phyloP scores from a whole-genome alignment of 2,113 vertebrate species.

The Grallaria varia region DNA sequence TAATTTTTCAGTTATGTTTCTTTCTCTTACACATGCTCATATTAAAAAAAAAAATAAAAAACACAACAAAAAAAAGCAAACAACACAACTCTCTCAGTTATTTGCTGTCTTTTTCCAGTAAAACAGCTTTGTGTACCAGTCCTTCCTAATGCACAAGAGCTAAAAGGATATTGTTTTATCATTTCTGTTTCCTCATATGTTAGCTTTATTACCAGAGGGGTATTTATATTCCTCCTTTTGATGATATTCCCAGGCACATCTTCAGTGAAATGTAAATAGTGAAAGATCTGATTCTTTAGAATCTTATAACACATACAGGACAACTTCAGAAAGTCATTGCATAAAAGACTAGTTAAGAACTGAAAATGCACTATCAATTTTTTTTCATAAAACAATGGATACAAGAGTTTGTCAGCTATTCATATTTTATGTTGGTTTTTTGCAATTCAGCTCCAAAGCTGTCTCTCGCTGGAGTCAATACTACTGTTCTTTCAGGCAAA shows the following conservation, averaged over 20 bases:
- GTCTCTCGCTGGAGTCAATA: constrained; percentile 15
- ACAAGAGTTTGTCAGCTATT: not conserved
- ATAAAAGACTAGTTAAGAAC: not conserved
- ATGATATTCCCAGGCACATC: not conserved
- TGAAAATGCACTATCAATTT: not conserved
- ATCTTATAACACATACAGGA: not conserved
- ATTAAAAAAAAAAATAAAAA: not conserved
- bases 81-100: not conserved
- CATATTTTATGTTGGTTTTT: not conserved
- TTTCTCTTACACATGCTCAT: not conserved
- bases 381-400: not conserved
- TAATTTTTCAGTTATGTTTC: not conserved
- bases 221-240: not conserved
- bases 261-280: not conserved
- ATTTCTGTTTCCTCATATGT: not conserved
- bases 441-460: not conserved
- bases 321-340: not conserved
- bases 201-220: not conserved
- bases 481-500: not conserved
- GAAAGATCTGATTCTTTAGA: not conserved
- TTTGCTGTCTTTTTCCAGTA: not conserved
- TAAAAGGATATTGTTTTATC: not conserved
- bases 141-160: not conserved
- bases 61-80: too few species aligned
- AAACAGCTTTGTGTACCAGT: not conserved